phyloP scores from a whole-genome alignment of 2,797 vertebrate genomes.

The Galago senegalensis region DNA sequence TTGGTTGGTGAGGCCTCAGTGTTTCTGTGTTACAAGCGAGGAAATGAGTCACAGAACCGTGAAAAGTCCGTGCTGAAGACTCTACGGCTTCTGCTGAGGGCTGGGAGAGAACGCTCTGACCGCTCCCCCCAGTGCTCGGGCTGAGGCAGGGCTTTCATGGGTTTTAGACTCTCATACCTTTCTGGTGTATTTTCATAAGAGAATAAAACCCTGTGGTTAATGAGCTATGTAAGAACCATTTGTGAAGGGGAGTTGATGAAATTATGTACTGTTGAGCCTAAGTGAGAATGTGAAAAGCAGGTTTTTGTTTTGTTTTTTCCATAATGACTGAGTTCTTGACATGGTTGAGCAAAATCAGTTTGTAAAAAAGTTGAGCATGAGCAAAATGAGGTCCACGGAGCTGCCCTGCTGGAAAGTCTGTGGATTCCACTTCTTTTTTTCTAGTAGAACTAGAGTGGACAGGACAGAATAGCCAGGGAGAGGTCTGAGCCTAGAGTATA shows the following conservation, averaged over 20 bases:
- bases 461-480: too few relatives aligned
- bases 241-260: background rate
- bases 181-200: background rate
- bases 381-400: background rate
- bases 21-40: slow-evolving; percentile 50
- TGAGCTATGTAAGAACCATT: background rate
- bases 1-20: background rate
- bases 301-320: background rate
- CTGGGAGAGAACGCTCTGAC: background rate
- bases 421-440: background rate
- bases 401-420: background rate
- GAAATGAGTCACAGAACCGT: slow-evolving; percentile 77
- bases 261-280: background rate
- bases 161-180: background rate
- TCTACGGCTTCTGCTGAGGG: background rate
- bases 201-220: background rate
- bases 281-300: slow-evolving; percentile 39
- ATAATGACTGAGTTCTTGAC: background rate
- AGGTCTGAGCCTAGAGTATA: background rate
- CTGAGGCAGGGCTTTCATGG: background rate
- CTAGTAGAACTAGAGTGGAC: background rate
- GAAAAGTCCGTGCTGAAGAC: background rate
- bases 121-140: background rate
- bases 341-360: slow-evolving; percentile 1
- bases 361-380: background rate